Evolutionary conservation across 1,140 invertebrate species (phyloP).

Genomic region (Capitella teleta): DNA sequence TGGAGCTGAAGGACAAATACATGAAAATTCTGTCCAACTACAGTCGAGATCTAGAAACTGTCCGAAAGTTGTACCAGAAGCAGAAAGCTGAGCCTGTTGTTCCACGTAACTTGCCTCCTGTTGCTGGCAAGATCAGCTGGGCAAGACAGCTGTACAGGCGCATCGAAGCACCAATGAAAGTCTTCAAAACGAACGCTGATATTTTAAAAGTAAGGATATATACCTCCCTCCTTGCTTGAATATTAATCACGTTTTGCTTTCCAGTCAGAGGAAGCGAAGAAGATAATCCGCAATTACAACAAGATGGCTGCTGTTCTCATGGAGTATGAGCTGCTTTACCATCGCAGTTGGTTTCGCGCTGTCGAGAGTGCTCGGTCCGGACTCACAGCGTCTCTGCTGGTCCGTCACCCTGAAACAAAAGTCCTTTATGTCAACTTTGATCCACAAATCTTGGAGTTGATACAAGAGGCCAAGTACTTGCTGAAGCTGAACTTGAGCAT

Average conservation of each 20-base stretch:
- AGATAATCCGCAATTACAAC: conserved; percentile 54
- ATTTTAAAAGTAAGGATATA: conserved; percentile 29
- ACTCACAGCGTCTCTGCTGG: conserved; percentile 34
- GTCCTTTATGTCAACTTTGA: conserved; percentile 43
- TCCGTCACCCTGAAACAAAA: conserved; percentile 27
- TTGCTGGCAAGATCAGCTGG: conserved; percentile 44
- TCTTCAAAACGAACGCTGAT: conserved; percentile 43
- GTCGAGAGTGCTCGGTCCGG: conserved; percentile 38
- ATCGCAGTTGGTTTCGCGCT: conserved; percentile 38
- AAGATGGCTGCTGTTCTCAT: conserved; percentile 42
- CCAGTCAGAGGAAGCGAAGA: conserved; percentile 47
- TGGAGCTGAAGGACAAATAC: conserved; percentile 61
- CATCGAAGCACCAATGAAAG: conserved; percentile 46
- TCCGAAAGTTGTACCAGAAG: conserved; percentile 52
- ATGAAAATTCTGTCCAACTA: conserved; percentile 68
- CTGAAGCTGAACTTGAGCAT: conserved; percentile 70
- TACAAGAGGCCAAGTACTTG: conserved; percentile 76
- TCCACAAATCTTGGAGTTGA: conserved; percentile 46
- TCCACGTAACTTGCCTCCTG: conserved; percentile 41
- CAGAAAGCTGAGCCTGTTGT: conserved; percentile 40
- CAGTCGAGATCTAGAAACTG: conserved; percentile 72
- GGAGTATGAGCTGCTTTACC: conserved; percentile 44
- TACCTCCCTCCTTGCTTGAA: not conserved
- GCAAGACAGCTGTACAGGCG: conserved; percentile 43
- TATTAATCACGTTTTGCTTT: conserved; percentile 5